phyloP scores from a whole-genome alignment of 2,888 invertebrate genomes.

The Nemotelus pantherinus region DNA sequence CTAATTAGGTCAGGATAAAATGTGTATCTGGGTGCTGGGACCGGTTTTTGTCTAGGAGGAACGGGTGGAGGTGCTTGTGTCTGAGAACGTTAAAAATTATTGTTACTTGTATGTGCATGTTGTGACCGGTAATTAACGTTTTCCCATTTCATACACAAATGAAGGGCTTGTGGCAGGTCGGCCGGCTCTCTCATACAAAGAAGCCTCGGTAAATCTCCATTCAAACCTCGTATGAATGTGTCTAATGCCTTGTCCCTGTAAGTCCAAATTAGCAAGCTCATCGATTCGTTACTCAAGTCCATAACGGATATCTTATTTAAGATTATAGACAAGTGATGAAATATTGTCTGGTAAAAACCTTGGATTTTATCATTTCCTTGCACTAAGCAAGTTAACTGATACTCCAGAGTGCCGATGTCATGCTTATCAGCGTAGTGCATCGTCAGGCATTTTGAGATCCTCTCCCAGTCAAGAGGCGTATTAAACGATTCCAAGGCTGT shows the following conservation, averaged over 20 bases:
- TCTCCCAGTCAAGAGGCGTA: constrained; percentile 41
- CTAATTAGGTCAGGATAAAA: too few species aligned
- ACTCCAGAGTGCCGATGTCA: constrained; percentile 35
- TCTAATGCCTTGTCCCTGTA: constrained; percentile 39
- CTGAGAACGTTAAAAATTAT: too few species aligned
- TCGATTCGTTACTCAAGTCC: constrained; percentile 20
- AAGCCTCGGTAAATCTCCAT: constrained; percentile 26
- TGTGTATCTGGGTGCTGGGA: too few species aligned
- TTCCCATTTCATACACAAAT: constrained; percentile 1
- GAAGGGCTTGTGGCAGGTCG: constrained; percentile 36
- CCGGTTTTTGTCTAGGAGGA: too few species aligned
- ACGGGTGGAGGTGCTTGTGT: too few species aligned
- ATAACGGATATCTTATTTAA: constrained; percentile 31
- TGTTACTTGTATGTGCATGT: neutral
- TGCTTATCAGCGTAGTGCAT: constrained; percentile 45
- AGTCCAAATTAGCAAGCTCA: neutral
- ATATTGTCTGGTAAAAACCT: constrained; percentile 40
- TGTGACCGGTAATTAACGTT: neutral
- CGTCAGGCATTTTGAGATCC: constrained; percentile 38
- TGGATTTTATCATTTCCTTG: constrained; percentile 36
- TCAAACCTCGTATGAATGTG: constrained; percentile 40
- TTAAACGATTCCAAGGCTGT: constrained; percentile 46
- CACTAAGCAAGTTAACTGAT: constrained; percentile 35
- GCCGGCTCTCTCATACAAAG: constrained; percentile 32
- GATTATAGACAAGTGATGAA: constrained; percentile 34